Percentiles rank a stretch among this genome's conserved stretches.
Conservation (phyloP, 2,888 invertebrate species). For the Crepidodera aurea region DNA sequence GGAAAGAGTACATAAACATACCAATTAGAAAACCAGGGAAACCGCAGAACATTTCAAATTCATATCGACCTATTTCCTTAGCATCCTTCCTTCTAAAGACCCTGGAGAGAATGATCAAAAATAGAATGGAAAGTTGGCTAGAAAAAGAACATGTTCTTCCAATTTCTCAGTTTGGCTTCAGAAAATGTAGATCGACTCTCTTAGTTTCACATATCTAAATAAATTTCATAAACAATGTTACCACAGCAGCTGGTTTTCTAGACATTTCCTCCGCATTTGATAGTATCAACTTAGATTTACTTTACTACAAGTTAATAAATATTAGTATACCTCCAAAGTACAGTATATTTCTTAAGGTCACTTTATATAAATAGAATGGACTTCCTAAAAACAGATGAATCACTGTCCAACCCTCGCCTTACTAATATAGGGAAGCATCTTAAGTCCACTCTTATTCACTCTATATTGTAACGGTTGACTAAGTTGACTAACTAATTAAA, state of each 20-base stretch:
- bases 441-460: neutral
- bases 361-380: no score
- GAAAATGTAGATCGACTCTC: neutral
- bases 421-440: neutral
- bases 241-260: neutral
- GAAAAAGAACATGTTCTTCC: neutral
- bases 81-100: neutral
- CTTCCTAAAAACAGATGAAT: neutral
- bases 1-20: neutral
- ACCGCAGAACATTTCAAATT: neutral
- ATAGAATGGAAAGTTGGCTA: neutral
- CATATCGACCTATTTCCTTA: neutral
- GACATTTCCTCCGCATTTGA: neutral
- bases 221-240: neutral
- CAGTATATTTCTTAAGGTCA: no score
- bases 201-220: neutral
- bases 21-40: neutral
- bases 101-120: neutral
- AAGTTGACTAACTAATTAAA: no score
- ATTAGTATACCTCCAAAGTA: no score
- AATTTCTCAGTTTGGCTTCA: neutral
- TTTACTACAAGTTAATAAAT: neutral
- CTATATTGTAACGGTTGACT: no score
- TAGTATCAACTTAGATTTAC: neutral
- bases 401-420: neutral